Evolutionary conservation across 35 echinoderm and acorn worm species (phyloP).

Genomic region (Lytechinus pictus): DNA sequence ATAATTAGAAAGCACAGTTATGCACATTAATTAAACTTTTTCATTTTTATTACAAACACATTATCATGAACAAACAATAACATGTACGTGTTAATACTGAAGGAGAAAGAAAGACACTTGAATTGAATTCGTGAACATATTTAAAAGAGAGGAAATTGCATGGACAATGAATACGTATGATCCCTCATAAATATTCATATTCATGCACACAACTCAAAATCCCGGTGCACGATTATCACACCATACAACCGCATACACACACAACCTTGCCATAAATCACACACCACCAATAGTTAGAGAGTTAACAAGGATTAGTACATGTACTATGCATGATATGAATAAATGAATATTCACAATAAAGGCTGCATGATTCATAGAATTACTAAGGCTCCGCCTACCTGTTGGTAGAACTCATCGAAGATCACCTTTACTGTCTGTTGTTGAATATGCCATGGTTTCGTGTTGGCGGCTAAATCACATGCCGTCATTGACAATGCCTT

Average conservation of each 20-base stretch:
- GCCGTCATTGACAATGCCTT: constrained; percentile 92
- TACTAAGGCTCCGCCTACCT: constrained; percentile 70
- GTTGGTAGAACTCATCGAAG: constrained; percentile 99
- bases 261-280: background rate
- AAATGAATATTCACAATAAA: background rate
- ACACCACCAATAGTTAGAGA: background rate
- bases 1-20: background rate
- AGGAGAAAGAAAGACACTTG: background rate
- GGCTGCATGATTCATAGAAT: background rate
- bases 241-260: background rate
- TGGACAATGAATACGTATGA: constrained; percentile 32
- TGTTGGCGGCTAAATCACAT: constrained; percentile 94
- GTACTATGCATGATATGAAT: background rate
- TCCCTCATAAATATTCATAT: constrained; percentile 31
- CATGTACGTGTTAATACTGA: background rate
- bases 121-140: background rate
- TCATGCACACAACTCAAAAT: background rate
- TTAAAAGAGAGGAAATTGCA: background rate
- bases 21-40: background rate
- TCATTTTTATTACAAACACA: background rate
- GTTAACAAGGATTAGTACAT: background rate
- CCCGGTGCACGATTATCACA: background rate
- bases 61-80: background rate
- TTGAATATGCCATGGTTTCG: constrained; percentile 93
- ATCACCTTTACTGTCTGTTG: constrained; percentile 99